phyloP scores from a whole-genome alignment of 1,140 invertebrate genomes.

The Bombus difficillimus region DNA sequence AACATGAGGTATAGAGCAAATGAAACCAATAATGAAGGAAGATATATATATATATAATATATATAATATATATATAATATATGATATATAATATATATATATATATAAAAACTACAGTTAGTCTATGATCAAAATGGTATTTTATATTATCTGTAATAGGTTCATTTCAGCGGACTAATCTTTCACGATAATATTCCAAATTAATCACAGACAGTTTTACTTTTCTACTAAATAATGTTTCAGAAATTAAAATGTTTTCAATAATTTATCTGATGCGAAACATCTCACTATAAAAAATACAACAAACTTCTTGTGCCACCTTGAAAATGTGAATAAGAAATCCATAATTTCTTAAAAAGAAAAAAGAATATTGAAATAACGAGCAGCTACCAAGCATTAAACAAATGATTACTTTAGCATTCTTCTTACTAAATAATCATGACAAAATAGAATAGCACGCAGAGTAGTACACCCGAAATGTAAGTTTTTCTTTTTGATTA shows the following conservation, averaged over 20 bases:
- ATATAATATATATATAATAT: constrained; percentile 14
- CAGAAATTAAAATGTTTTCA: constrained; percentile 40
- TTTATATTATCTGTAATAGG: constrained; percentile 1
- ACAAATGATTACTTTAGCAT: constrained; percentile 61
- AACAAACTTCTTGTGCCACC: constrained; percentile 37
- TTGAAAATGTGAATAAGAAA: constrained; percentile 48
- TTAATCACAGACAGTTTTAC: constrained; percentile 33
- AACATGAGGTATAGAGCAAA: constrained; percentile 50
- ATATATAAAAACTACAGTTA: constrained; percentile 32
- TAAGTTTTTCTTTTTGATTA: neutral
- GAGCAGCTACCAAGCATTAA: constrained; percentile 78
- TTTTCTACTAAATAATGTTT: constrained; percentile 34
- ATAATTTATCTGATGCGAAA: constrained; percentile 53
- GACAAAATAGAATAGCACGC: constrained; percentile 50
- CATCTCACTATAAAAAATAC: constrained; percentile 50
- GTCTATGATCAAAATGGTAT: constrained; percentile 45
- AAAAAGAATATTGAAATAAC: constrained; percentile 56
- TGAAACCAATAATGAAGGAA: constrained; percentile 39
- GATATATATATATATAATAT: constrained; percentile 9
- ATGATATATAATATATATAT: constrained; percentile 9
- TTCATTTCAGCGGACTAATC: neutral
- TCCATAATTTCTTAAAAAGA: constrained; percentile 45
- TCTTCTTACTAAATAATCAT: constrained; percentile 62
- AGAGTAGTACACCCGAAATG: constrained; percentile 41
- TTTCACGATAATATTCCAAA: neutral